Base-by-base conservation (phyloP, 2,888 invertebrate genomes). In the Caenorhabditis afra region DNA sequence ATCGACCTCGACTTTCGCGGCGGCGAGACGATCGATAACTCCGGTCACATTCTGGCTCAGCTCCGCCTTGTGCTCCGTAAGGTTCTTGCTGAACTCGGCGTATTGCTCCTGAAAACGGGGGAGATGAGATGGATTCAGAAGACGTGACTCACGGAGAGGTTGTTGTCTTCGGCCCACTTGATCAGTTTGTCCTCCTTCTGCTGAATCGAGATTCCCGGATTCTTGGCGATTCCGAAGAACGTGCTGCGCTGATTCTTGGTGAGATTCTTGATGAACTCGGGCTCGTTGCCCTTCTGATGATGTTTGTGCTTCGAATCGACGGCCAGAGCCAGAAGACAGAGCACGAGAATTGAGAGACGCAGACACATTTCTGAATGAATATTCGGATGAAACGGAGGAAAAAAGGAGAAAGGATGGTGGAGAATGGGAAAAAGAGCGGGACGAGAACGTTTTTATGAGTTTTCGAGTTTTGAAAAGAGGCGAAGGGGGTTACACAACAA, bases 1-100 rank as follows among this genome's bases (percentile, higher is more conserved):
- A 18, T 81, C 81, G 7, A 81, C 57, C n/a, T 75, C 64, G 23
- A 44, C 23, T 49, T 81, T 78, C n/a, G 78, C 78, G 2, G 61
- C 66, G 8, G 78, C 70, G 7, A 81, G 59, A 47, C 66, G 45
- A 3, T 58, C 71, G 55, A 81, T 71, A 44, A 79, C 71, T 12
- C n/a, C 52, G 20, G 67, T 49, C 37, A 81, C 65, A 44, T 81
- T 81, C 66, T 79, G 65, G 71, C 57, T 52, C 18, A 78, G 29
- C 47, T 81, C 62, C 20, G 65, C 61, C 52, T 78, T 78, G 39
- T 61, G 59, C n/a, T 39, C 7, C 3, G 65, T 57, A 29, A 66
- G 10, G 29, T 75, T 70, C 37, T 57, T 62, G 3, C 39, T 23
- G 52, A 74, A 78, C 52, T 78, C 75, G 14, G 67, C 55, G 44